phyloP scores from a whole-genome alignment of 1,140 invertebrate genomes.

The Ylistrum balloti region DNA sequence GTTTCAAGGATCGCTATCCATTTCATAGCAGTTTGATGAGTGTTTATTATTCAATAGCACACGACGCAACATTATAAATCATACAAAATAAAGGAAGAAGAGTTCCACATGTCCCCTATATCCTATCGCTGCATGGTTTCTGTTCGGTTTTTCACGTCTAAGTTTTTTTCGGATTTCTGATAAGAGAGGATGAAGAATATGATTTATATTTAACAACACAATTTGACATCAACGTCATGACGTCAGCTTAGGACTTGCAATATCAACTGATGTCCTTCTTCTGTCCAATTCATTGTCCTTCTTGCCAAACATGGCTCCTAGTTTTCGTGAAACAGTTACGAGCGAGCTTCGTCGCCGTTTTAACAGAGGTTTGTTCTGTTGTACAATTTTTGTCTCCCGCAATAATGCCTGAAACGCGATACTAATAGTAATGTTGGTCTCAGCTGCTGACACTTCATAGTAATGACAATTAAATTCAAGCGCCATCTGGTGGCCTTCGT shows the following conservation, averaged over 20 bases:
- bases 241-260: constrained; percentile 42
- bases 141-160: too few species aligned
- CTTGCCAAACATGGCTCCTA: constrained; percentile 77
- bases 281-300: constrained; percentile 68
- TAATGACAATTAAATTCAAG: constrained; percentile 91
- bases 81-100: neutral
- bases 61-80: neutral
- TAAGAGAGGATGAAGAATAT: neutral
- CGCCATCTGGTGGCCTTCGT: constrained; percentile 91
- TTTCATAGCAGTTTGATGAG: neutral
- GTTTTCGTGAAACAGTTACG: constrained; percentile 88
- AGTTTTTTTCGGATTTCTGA: neutral
- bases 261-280: constrained; percentile 56
- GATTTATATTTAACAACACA: neutral
- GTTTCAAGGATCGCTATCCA: neutral
- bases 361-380: constrained; percentile 87
- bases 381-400: constrained; percentile 87
- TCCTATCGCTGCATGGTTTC: too few species aligned
- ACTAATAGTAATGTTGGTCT: constrained; percentile 90
- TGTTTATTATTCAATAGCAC: neutral
- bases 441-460: constrained; percentile 93
- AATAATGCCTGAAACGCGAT: constrained; percentile 90
- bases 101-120: too few species aligned
- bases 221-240: neutral
- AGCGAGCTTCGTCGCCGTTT: constrained; percentile 89